Conservation (phyloP, 2,113 vertebrate species). For the Clarias macrocephalus region DNA sequence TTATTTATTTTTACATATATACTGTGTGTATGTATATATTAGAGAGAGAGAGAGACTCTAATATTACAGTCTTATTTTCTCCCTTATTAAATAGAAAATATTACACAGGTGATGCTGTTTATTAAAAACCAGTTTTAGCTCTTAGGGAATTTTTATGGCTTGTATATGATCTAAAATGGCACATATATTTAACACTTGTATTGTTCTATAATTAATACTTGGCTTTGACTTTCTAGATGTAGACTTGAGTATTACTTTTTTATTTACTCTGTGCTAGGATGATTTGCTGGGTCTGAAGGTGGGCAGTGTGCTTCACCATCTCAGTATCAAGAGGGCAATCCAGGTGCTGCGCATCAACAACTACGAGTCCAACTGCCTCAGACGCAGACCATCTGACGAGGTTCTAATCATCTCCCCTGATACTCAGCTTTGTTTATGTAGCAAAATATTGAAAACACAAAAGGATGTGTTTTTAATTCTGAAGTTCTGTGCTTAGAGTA, state of each 20-base stretch:
- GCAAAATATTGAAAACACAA: too few relatives aligned
- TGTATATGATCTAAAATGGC: neutral
- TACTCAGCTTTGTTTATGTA: neutral
- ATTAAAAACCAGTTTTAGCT: neutral
- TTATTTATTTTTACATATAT: too few relatives aligned
- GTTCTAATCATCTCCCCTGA: constrained; percentile 41
- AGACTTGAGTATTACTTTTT: neutral
- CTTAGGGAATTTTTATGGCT: neutral
- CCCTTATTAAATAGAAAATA: neutral
- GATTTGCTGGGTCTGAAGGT: constrained; percentile 94
- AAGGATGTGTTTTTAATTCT: neutral
- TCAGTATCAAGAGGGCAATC: constrained; percentile 94
- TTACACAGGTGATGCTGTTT: neutral
- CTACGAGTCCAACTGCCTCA: constrained; percentile 88
- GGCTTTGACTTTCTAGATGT: too few relatives aligned
- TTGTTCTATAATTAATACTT: neutral
- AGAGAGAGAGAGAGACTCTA: too few relatives aligned
- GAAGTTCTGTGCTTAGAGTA: constrained; percentile 71
- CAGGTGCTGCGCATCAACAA: constrained; percentile 91
- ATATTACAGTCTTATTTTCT: neutral
- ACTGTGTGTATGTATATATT: too few relatives aligned
- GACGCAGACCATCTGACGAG: constrained; percentile 90
- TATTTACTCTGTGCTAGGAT: constrained; percentile 73
- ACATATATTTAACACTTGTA: too few relatives aligned
- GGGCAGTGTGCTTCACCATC: constrained; percentile 92